Conservation (phyloP, 1,140 invertebrate species). For the Drosophila tsacasi region DNA sequence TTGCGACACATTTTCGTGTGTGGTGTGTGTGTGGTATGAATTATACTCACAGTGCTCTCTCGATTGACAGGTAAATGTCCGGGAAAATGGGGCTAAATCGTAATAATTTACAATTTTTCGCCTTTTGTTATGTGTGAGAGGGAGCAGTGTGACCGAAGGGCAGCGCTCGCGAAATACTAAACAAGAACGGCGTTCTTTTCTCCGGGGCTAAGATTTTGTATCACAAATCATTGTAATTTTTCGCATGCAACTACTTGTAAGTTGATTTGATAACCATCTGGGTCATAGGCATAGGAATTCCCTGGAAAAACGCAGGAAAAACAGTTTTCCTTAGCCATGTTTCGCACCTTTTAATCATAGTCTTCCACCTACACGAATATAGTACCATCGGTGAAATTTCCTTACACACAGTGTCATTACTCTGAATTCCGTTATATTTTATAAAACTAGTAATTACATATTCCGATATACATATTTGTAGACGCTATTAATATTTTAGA, state of each 20-base stretch:
- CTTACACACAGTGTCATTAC: too few relatives aligned
- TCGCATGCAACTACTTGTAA: too few relatives aligned
- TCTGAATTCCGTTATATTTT: not conserved
- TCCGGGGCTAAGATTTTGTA: not conserved
- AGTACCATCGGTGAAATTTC: not conserved
- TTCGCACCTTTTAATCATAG: not conserved
- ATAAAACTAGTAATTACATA: not conserved
- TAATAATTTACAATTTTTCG: conserved; percentile 61
- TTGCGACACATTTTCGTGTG: conserved; percentile 63
- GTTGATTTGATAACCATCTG: too few relatives aligned
- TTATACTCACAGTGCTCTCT: conserved; percentile 60
- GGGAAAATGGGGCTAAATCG: conserved; percentile 14
- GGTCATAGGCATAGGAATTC: not conserved
- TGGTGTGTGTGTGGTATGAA: conserved; percentile 22
- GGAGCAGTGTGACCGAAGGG: conserved; percentile 14
- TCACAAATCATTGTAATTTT: too few relatives aligned
- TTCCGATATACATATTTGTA: not conserved
- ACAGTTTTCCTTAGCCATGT: not conserved
- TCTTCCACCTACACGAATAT: not conserved
- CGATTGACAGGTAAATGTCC: conserved; percentile 66
- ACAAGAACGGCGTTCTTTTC: not conserved
- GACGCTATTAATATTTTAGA: too few relatives aligned
- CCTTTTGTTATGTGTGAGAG: conserved; percentile 72
- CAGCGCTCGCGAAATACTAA: not conserved
- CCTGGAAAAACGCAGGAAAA: not conserved